Conservation (phyloP, 2,797 vertebrate species). For the Clarias fuscus region DNA sequence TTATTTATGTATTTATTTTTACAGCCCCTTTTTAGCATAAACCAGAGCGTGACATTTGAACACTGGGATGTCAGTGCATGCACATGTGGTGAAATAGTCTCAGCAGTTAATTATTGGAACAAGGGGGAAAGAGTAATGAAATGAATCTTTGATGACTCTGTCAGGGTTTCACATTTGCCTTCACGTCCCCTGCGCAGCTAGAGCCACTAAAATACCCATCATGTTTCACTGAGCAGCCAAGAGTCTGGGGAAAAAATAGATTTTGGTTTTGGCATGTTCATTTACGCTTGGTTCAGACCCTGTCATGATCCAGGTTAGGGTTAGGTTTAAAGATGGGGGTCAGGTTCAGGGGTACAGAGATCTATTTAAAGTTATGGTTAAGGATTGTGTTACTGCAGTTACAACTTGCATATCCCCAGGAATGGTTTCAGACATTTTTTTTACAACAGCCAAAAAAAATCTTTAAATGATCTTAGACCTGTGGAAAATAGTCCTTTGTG, state of each 20-base stretch:
- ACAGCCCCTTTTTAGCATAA: slow-evolving; percentile 34
- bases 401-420: slow-evolving; percentile 25
- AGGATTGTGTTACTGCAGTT: slow-evolving; percentile 29
- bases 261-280: slow-evolving; percentile 27
- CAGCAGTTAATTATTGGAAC: slow-evolving; percentile 74
- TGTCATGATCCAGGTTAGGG: slow-evolving; percentile 3
- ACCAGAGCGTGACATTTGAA: slow-evolving; percentile 77
- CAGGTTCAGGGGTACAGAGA: slow-evolving; percentile 20
- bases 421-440: slow-evolving; percentile 15
- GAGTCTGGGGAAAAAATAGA: slow-evolving; percentile 33
- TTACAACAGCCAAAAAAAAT: slow-evolving; percentile 27
- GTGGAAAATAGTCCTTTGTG: slow-evolving; percentile 20
- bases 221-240: slow-evolving; percentile 52
- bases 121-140: slow-evolving; percentile 61
- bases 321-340: slow-evolving; percentile 12
- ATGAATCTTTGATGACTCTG: slow-evolving; percentile 72
- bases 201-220: slow-evolving; percentile 51
- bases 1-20: neutral
- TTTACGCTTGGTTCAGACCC: slow-evolving; percentile 10
- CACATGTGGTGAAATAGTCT: slow-evolving; percentile 71
- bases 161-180: slow-evolving; percentile 73
- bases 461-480: slow-evolving; percentile 24
- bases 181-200: slow-evolving; percentile 60
- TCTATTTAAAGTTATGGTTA: slow-evolving; percentile 22
- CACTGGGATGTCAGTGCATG: slow-evolving; percentile 62